These are phyloP conservation scores for Enteromius argenteus DNA, from an alignment of 2,797 vertebrate species.

Conservation along the genomic window DNA sequence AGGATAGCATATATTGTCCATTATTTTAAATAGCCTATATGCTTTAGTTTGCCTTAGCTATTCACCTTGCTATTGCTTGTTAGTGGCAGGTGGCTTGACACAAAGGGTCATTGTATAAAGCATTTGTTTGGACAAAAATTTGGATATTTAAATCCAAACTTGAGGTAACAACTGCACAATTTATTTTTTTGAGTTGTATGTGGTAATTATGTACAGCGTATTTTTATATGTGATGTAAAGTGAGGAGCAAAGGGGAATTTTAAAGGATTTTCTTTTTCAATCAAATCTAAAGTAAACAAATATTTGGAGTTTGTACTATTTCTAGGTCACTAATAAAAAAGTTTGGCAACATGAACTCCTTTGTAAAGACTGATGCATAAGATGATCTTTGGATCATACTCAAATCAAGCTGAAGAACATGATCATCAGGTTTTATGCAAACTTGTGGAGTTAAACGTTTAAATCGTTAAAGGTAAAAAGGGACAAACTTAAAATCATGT, in stretches of 20 bases:
- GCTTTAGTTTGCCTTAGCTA: neutral
- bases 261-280: neutral
- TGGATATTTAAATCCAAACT: neutral
- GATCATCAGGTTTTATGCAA: conserved; percentile 1
- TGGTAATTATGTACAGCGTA: neutral
- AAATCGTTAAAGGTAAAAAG: neutral
- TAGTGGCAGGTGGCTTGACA: neutral
- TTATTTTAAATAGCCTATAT: neutral
- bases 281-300: neutral
- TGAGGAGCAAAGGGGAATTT: neutral
- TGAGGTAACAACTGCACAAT: neutral
- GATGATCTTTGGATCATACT: neutral
- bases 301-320: neutral
- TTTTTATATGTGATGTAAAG: neutral
- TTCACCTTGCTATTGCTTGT: neutral
- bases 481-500: neutral
- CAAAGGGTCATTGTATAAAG: neutral
- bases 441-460: neutral
- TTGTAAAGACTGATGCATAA: neutral
- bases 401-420: neutral
- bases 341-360: neutral
- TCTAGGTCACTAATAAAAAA: neutral
- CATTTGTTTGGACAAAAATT: neutral
- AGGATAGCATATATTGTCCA: neutral
- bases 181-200: neutral